Percentiles rank a stretch among this genome's conserved stretches.
These are phyloP conservation scores for Oriolus oriolus DNA, from an alignment of 2,113 vertebrate genomes.

Conservation along the genomic window DNA sequence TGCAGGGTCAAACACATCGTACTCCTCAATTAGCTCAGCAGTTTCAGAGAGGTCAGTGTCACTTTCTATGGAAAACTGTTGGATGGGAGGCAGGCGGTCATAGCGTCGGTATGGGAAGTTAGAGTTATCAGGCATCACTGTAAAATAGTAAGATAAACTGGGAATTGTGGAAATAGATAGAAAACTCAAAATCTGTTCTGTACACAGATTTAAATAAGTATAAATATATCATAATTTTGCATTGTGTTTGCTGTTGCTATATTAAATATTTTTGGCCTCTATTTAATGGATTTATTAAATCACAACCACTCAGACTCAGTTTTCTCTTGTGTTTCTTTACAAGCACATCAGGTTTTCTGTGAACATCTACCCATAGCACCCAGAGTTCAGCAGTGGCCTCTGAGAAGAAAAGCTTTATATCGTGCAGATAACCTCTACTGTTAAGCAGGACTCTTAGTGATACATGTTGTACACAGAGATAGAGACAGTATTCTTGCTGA, in stretches of 20 bases:
- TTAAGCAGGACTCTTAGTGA: not conserved
- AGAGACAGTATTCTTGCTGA: not conserved
- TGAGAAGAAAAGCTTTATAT: not conserved
- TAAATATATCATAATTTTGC: not conserved
- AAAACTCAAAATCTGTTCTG: not conserved
- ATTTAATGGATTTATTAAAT: not conserved
- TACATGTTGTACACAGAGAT: not conserved
- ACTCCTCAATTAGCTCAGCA: slow-evolving; percentile 96
- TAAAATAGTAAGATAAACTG: slow-evolving; percentile 60
- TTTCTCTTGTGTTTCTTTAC: not conserved
- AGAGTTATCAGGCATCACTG: slow-evolving; percentile 93
- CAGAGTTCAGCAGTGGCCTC: not conserved
- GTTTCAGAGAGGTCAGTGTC: slow-evolving; percentile 97
- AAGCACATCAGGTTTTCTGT: not conserved
- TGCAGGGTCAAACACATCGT: slow-evolving; percentile 92
- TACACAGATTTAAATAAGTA: not conserved
- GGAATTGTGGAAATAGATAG: slow-evolving; percentile 6
- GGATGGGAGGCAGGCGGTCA: slow-evolving; percentile 94
- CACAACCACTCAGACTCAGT: not conserved
- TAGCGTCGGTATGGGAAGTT: slow-evolving; percentile 94
- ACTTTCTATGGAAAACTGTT: slow-evolving; percentile 98
- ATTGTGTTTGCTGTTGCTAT: not conserved
- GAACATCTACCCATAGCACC: not conserved
- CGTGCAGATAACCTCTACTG: not conserved
- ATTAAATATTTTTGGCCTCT: not conserved